Conservation (phyloP, 2,797 vertebrate species). For the Trachurus trachurus region DNA sequence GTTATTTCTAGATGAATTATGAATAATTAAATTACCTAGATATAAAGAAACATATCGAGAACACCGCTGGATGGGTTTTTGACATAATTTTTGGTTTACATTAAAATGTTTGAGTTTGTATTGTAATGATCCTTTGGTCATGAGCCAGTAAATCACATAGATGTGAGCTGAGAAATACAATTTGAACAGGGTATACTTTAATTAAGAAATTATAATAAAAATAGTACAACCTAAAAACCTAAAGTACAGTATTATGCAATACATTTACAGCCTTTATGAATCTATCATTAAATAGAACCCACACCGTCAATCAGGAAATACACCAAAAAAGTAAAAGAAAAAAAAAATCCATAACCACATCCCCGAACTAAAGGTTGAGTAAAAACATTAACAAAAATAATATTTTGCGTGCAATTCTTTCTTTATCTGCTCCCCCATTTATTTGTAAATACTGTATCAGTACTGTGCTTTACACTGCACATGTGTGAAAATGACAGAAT, state of each 20-base stretch:
- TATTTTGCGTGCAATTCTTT: conserved; percentile 56
- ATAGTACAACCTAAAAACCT: conserved; percentile 72
- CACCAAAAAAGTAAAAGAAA: conserved; percentile 51
- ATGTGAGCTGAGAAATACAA: conserved; percentile 30
- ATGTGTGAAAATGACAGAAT: conserved; percentile 40
- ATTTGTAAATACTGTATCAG: conserved; percentile 44
- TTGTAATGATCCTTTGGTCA: conserved; percentile 1
- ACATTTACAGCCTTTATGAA: conserved; percentile 66
- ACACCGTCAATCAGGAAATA: conserved; percentile 58
- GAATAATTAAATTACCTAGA: conserved; percentile 37
- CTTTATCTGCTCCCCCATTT: conserved; percentile 24
- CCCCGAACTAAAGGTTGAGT: conserved; percentile 53
- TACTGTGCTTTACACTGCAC: conserved; percentile 52
- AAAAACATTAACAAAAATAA: conserved; percentile 71
- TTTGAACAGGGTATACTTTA: conserved; percentile 75
- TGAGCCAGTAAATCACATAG: background rate
- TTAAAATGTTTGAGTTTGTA: background rate
- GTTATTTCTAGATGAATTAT: conserved; percentile 36
- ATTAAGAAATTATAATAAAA: conserved; percentile 83
- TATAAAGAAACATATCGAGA: conserved; percentile 7
- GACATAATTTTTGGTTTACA: background rate
- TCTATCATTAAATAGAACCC: conserved; percentile 65
- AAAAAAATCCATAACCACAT: conserved; percentile 20
- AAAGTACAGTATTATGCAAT: conserved; percentile 64
- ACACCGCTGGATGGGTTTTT: background rate